A percentile compares a stretch with the other conserved stretches of the same genome.
Evolutionary conservation across 2,888 invertebrate genomes (phyloP).

Genomic region (Eucera pruinosa): DNA sequence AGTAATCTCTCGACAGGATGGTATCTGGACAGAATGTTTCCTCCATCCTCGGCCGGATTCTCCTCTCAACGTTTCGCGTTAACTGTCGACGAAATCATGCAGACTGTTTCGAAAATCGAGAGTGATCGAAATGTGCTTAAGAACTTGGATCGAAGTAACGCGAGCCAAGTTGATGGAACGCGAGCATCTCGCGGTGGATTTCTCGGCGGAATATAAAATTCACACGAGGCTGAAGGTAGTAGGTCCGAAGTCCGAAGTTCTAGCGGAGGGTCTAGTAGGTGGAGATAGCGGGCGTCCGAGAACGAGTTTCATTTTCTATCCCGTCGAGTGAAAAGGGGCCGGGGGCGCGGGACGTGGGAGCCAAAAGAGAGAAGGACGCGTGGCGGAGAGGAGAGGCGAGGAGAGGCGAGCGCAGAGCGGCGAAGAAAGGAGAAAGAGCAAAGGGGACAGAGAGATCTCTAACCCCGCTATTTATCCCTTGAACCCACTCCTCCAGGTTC

Average conservation of each 20-base stretch:
- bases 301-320: conserved; percentile 72
- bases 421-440: conserved; percentile 6
- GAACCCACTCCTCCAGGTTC: conserved; percentile 48
- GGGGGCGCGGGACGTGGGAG: not conserved
- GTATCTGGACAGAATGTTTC: not conserved
- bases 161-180: too few relatives aligned
- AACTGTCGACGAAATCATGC: too few relatives aligned
- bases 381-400: not conserved
- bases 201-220: too few relatives aligned
- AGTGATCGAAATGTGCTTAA: too few relatives aligned
- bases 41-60: too few relatives aligned
- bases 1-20: conserved; percentile 34
- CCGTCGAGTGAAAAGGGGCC: conserved; percentile 35
- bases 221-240: too few relatives aligned
- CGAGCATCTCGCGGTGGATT: too few relatives aligned
- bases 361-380: not conserved
- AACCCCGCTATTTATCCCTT: conserved; percentile 76
- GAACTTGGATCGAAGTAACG: too few relatives aligned
- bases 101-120: too few relatives aligned
- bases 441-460: conserved; percentile 50
- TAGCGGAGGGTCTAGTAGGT: conserved; percentile 50
- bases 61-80: too few relatives aligned
- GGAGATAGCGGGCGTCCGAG: conserved; percentile 56
- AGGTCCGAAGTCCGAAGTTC: too few relatives aligned
- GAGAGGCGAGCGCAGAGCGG: too few relatives aligned